Conservation (phyloP, 1,140 invertebrate genomes). For the Batillaria attramentaria region DNA sequence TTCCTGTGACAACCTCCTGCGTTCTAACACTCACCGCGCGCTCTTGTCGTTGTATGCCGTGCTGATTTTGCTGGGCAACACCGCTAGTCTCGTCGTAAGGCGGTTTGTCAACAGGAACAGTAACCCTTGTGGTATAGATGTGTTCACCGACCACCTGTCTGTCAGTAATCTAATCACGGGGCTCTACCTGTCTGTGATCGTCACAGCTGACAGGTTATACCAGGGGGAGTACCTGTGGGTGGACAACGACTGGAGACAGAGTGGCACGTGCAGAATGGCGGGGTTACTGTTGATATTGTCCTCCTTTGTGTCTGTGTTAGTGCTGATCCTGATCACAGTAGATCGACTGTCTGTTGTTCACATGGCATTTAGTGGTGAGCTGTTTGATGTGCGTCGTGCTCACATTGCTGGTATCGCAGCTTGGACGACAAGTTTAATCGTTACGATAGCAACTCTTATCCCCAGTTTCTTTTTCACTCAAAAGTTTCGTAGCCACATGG, state of each 20-base stretch:
- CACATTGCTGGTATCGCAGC: too few relatives aligned
- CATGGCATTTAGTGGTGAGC: too few relatives aligned
- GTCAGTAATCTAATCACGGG: slow-evolving; percentile 58
- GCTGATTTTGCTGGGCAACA: slow-evolving; percentile 42
- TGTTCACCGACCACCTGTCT: slow-evolving; percentile 49
- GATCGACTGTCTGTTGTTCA: too few relatives aligned
- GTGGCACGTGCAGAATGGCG: slow-evolving; percentile 43
- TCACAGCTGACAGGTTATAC: slow-evolving; percentile 44
- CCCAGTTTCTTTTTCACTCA: too few relatives aligned
- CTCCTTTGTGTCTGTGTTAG: too few relatives aligned
- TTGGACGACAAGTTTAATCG: too few relatives aligned
- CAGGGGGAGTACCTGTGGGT: slow-evolving; percentile 45
- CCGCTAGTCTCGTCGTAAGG: slow-evolving; percentile 37
- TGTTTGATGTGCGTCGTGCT: too few relatives aligned
- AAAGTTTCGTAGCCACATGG: too few relatives aligned
- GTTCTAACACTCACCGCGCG: slow-evolving; percentile 2
- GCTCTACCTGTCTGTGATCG: slow-evolving; percentile 53
- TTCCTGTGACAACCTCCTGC: slow-evolving; percentile 39
- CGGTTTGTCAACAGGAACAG: slow-evolving; percentile 1
- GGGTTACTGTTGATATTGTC: slow-evolving; percentile 49
- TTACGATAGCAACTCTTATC: too few relatives aligned
- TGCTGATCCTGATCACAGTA: too few relatives aligned
- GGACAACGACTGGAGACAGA: slow-evolving; percentile 44
- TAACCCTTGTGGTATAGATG: slow-evolving; percentile 23
- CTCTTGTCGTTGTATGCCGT: slow-evolving; percentile 38